phyloP scores from a whole-genome alignment of 2,113 vertebrate species.

The Puffinus mauretanicus region DNA sequence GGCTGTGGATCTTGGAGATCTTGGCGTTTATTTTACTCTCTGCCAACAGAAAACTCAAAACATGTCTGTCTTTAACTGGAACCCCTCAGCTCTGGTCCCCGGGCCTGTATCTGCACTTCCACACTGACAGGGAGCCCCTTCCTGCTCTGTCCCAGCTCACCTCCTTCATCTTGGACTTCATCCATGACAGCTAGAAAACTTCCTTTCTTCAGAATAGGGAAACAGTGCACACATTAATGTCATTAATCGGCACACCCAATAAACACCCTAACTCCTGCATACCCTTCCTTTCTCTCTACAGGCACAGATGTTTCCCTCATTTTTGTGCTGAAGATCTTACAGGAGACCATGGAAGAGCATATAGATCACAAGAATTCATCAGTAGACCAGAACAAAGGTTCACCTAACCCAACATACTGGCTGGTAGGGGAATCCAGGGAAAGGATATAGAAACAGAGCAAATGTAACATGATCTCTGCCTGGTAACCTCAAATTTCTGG shows the following conservation, averaged over 20 bases:
- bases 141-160: not conserved
- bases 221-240: accelerated
- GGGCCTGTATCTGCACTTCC: not conserved
- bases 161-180: not conserved
- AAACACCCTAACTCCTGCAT: not conserved
- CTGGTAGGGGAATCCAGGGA: not conserved
- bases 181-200: not conserved
- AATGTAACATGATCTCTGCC: not conserved
- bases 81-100: not conserved
- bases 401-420: not conserved
- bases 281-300: not conserved
- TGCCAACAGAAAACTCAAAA: not conserved
- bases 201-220: not conserved
- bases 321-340: not conserved
- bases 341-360: not conserved
- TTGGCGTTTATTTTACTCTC: not conserved
- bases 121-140: not conserved
- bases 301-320: not conserved
- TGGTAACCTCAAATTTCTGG: not conserved
- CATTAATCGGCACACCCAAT: not conserved
- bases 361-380: not conserved
- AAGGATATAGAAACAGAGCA: not conserved
- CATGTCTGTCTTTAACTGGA: not conserved
- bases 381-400: not conserved
- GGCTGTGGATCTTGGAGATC: not conserved